phyloP scores from a whole-genome alignment of 2,797 vertebrate genomes.

The Phoeniculus purpureus region DNA sequence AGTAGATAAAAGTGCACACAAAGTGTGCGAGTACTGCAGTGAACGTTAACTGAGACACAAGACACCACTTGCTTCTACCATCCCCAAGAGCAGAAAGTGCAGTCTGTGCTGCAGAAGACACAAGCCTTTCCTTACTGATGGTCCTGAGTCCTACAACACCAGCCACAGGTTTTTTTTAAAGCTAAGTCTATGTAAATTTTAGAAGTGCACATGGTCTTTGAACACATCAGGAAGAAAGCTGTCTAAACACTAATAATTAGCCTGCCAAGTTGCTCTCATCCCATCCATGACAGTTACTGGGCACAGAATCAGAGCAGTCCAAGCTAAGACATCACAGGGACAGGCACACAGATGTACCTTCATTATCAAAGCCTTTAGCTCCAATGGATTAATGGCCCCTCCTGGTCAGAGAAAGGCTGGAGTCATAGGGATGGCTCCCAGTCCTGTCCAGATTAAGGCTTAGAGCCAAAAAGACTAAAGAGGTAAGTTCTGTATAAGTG shows the following conservation, averaged over 20 bases:
- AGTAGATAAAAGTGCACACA: rapidly evolving
- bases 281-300: background rate
- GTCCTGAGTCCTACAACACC: rapidly evolving
- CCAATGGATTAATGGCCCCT: background rate
- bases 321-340: background rate
- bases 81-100: background rate
- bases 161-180: background rate
- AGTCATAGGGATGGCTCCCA: background rate
- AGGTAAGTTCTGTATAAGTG: background rate
- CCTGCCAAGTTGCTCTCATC: background rate
- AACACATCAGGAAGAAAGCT: background rate
- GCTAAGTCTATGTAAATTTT: background rate
- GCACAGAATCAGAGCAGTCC: background rate
- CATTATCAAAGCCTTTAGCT: background rate
- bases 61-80: background rate
- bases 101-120: background rate
- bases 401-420: background rate
- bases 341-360: rapidly evolving
- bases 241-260: background rate
- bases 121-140: background rate
- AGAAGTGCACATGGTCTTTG: background rate
- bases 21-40: background rate
- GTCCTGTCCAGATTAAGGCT: background rate
- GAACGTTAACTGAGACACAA: background rate
- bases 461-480: background rate